A percentile compares a stretch with the other conserved stretches of the same genome.
Conservation (phyloP, 2,797 vertebrate genomes). For the Adrianichthys oophorus region DNA sequence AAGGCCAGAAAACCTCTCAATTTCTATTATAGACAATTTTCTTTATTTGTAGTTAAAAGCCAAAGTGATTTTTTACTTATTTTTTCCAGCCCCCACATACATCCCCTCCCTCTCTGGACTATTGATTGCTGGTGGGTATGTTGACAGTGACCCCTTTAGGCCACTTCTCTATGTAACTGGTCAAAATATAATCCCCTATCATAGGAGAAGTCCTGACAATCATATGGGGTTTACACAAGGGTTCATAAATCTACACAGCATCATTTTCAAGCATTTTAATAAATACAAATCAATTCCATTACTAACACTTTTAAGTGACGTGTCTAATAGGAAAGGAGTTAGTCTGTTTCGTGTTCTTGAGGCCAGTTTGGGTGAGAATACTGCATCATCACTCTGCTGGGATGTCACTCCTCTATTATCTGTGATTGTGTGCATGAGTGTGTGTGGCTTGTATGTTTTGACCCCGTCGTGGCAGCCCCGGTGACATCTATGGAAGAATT, state of each 20-base stretch:
- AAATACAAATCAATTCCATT: no score
- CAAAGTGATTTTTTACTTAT: constrained; percentile 18
- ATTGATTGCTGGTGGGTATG: constrained; percentile 62
- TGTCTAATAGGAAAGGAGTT: no score
- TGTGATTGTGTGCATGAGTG: constrained; percentile 21
- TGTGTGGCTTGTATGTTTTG: constrained; percentile 50
- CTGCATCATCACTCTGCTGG: constrained; percentile 5
- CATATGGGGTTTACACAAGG: not conserved
- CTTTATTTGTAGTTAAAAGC: constrained; percentile 10
- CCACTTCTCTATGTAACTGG: constrained; percentile 45
- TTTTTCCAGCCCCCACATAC: constrained; percentile 13
- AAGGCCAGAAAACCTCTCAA: no score
- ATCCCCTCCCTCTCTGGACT: constrained; percentile 10
- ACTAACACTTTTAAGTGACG: no score
- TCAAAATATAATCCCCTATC: constrained; percentile 22
- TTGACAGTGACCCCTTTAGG: constrained; percentile 76
- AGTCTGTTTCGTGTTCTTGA: not conserved
- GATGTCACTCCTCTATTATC: constrained; percentile 21
- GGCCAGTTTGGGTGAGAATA: constrained; percentile 3
- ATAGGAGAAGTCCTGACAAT: constrained; percentile 15
- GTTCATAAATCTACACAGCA: no score
- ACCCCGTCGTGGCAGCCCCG: constrained; percentile 75
- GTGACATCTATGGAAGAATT: constrained; percentile 80
- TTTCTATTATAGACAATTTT: no score
- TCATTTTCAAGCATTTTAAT: no score